These are phyloP conservation scores for Epinotia ramella DNA, from an alignment of 2,888 invertebrate species.

Conservation along the genomic window DNA sequence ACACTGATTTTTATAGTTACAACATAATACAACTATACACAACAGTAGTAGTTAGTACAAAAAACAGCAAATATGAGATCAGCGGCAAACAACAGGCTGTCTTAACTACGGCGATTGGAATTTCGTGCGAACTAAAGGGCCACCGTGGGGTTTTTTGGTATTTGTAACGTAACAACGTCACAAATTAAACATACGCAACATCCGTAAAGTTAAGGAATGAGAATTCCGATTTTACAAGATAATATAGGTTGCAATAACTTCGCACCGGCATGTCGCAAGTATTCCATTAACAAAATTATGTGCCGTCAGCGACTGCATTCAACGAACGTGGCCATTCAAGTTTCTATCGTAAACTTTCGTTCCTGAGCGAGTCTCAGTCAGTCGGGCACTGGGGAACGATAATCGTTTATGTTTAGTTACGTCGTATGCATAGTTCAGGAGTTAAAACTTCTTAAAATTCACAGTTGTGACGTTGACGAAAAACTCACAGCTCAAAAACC, in stretches of 20 bases:
- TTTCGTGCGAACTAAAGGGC: no score
- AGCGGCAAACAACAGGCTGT: no score
- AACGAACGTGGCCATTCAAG: constrained; percentile 14
- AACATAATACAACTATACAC: no score
- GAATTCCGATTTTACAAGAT: constrained; percentile 3
- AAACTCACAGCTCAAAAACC: neutral
- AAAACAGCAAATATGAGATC: no score
- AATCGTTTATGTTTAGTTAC: constrained; percentile 46
- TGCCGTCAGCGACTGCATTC: constrained; percentile 17
- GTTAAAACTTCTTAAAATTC: neutral
- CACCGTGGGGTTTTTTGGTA: no score
- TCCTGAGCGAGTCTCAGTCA: constrained; percentile 18
- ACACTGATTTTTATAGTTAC: no score
- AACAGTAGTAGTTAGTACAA: no score
- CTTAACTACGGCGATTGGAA: no score
- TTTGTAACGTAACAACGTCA: no score
- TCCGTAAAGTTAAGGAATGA: neutral
- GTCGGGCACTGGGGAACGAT: constrained; percentile 30
- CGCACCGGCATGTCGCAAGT: constrained; percentile 22
- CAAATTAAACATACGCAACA: neutral
- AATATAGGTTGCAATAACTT: neutral
- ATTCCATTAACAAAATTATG: constrained; percentile 28
- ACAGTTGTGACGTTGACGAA: neutral
- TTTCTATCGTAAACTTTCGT: constrained; percentile 27
- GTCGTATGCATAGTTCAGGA: neutral